Evolutionary conservation across 2,888 invertebrate species (phyloP).

Genomic region (Andrena minutula): DNA sequence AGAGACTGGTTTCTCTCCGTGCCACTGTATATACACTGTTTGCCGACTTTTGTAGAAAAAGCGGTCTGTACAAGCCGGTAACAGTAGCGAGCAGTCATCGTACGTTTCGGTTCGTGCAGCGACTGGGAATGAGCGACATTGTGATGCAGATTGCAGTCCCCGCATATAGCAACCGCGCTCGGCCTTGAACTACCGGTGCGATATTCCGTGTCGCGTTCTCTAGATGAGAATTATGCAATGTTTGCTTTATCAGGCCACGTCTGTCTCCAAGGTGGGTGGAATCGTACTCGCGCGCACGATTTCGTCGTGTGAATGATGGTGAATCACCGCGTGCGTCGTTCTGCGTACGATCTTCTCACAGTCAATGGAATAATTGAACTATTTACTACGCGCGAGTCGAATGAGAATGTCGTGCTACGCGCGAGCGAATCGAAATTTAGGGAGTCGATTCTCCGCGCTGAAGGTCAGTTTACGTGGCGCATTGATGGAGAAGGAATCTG

Average conservation of each 20-base stretch:
- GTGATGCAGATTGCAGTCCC: slow-evolving; percentile 58
- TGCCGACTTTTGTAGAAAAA: slow-evolving; percentile 22
- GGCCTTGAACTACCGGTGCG: slow-evolving; percentile 58
- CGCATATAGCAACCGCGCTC: slow-evolving; percentile 27
- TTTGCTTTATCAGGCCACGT: slow-evolving; percentile 60
- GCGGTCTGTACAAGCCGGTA: not conserved
- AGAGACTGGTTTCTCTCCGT: slow-evolving; percentile 28
- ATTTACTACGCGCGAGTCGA: not conserved
- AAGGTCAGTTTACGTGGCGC: too few relatives aligned
- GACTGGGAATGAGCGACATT: slow-evolving; percentile 54
- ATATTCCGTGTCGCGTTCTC: slow-evolving; percentile 52
- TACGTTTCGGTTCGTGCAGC: slow-evolving; percentile 37
- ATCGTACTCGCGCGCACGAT: slow-evolving; percentile 10
- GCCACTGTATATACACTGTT: slow-evolving; percentile 2
- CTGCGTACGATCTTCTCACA: not conserved
- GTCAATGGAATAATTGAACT: not conserved
- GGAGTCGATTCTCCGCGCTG: too few relatives aligned
- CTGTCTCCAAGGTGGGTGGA: slow-evolving; percentile 23
- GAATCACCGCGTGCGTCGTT: not conserved
- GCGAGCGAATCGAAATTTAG: not conserved
- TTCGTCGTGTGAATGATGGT: slow-evolving; percentile 24
- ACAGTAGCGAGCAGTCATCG: slow-evolving; percentile 34
- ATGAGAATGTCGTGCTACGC: too few relatives aligned
- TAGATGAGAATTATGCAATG: slow-evolving; percentile 51
- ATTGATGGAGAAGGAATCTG: too few relatives aligned